Base-by-base conservation (phyloP, 2,888 invertebrate species). In the Arge pagana region DNA sequence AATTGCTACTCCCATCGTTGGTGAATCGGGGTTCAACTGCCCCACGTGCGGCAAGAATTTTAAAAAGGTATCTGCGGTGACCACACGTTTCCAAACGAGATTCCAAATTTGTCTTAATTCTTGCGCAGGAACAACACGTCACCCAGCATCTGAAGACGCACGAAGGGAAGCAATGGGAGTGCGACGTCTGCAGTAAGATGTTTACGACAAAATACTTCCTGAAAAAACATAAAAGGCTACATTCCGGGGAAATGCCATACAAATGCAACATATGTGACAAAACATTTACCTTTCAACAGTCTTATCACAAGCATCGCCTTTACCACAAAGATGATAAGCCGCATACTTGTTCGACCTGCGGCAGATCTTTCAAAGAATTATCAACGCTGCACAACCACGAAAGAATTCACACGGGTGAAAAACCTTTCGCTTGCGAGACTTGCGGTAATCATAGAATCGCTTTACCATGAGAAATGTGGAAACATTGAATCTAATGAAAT, bases 191-290 rank as follows among this genome's bases (percentile, higher is more conserved):
- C 74, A 82, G 83, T 50, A 93, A 93, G 79, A 83, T 85, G 76
- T 93, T 93, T 70, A 92, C 92, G 0, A 93, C 92, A 1, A 93
- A 93, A 76, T 92, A 93, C 79, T 93, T 93, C 70, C 78, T 93
- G 60, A 92, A 91, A 77, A 93, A 93, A 76, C 93, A 93, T 73
- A 90, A 90, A 77, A 82, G 92, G 60, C 81, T 93, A 54, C 93
- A 93, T 76, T 66, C 80, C 85, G 91, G 93, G 53, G 93, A 93
- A 81, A 92, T 90, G 82, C 93, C 93, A 0, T 93, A 93, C 70
- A 86, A 86, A 16, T 93, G 93, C 68, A 80, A 82, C 40, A 85
- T 88, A 62, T 93, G 93, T 71, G 87, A 87, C 59, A 90, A 91
- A 73, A 89, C 88, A 8, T 93, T 93, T 76, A 92, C 92, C 42